Percentiles rank a stretch among this genome's conserved stretches.
Conservation (phyloP, 1,140 invertebrate genomes). For the Ooceraea biroi region DNA sequence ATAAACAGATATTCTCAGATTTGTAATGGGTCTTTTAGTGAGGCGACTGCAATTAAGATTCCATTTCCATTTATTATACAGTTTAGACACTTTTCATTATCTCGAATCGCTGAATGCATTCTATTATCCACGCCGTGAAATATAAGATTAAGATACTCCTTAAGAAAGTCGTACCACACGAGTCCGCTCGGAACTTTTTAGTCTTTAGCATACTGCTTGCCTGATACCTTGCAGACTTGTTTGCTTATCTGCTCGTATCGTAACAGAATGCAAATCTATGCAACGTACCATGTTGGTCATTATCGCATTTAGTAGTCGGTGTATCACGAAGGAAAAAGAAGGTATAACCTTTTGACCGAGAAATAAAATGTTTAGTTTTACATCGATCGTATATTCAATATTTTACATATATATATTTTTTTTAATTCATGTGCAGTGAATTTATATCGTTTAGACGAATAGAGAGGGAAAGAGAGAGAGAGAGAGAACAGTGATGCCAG, state of each 20-base stretch:
- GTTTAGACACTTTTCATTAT: neutral
- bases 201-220: neutral
- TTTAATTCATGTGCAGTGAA: too few relatives aligned
- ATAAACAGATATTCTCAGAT: neutral
- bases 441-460: too few relatives aligned
- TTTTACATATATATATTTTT: too few relatives aligned
- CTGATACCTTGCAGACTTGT: conserved; percentile 16
- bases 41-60: neutral
- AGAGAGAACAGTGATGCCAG: too few relatives aligned
- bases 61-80: conserved; percentile 20
- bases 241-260: conserved; percentile 16
- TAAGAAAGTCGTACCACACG: conserved; percentile 25
- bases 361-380: too few relatives aligned
- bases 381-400: too few relatives aligned
- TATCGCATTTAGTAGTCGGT: neutral
- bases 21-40: neutral
- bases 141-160: neutral
- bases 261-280: conserved; percentile 18
- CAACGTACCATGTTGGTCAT: neutral
- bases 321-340: neutral
- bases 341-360: too few relatives aligned
- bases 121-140: too few relatives aligned
- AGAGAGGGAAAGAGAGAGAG: too few relatives aligned
- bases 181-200: conserved; percentile 35
- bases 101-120: neutral